Evolutionary conservation across 1,140 invertebrate species (phyloP), one percentile per base, ranked within the genome.

Genomic region (Drosophila orosa): DNA sequence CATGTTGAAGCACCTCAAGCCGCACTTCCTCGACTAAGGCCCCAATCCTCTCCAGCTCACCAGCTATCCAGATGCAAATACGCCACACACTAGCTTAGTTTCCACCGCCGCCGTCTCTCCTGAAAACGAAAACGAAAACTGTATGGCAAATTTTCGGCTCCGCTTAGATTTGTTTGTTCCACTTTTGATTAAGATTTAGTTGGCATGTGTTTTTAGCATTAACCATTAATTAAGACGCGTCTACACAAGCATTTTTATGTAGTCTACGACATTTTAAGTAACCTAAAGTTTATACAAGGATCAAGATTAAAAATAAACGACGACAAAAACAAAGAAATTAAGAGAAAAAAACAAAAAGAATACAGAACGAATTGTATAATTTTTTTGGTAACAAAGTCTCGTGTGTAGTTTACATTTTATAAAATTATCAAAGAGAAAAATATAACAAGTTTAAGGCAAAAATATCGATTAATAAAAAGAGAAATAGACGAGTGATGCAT

Each of bases 1-100:
- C 78, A 98, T 98, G 97, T 97, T 98, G 96, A 98, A 98, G 92
- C 97, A 97, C 92, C 93, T 98, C 67, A 98, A 98, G 93, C 95
- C 95, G 72, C 97, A 98, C 93, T 98, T 98, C 93, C 92, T 96
- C 87, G 95, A 95, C 83, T 95, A 95, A 92, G 47, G 24, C 35
- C 35, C 52, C 58, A 29, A 63, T 56, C 67, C 71, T 60, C 66
- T 75, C 81, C 81, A 50, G 45, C 45, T 29, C 25, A 29, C 45
- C 25, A 48, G 47, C 47, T 50, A 29, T 50, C 50, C 50, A 85
- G 78, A 86, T 82, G 82, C 82, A 86, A 75, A 74, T 47, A 58
- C 54, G 58, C 58, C 48, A 63, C 39, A 67, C 35, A 67, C 58
- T 42, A 68, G 65, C 65, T 39, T 68, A 63, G 60, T 68, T 68